Percentiles rank a stretch among this genome's conserved stretches.
Evolutionary conservation across 2,888 invertebrate species (phyloP).

Genomic region (Limnephilus rhombicus): DNA sequence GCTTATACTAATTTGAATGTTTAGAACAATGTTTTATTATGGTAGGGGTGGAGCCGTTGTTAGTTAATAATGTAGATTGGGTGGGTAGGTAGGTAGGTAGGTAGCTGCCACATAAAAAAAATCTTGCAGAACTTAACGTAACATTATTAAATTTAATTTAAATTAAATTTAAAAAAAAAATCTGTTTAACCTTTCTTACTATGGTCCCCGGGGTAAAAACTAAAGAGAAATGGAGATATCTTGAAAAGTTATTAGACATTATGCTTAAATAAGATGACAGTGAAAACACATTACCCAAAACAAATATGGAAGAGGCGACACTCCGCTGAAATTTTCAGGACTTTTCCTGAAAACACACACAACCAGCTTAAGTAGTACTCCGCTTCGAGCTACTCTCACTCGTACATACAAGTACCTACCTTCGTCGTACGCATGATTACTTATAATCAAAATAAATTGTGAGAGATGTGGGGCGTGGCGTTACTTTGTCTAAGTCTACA

Average conservation of each 20-base stretch:
- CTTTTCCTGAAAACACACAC: conserved; percentile 56
- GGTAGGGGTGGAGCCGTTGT: no score
- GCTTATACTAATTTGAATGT: no score
- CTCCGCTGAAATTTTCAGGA: conserved; percentile 46
- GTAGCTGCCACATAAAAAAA: no score
- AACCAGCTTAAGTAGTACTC: conserved; percentile 43
- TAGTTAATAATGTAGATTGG: no score
- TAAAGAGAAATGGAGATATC: conserved; percentile 52
- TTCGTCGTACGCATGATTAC: conserved; percentile 59
- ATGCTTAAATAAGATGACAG: conserved; percentile 63
- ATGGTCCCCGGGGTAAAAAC: neutral
- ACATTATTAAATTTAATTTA: no score
- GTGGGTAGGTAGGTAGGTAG: no score
- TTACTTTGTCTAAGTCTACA: conserved; percentile 25
- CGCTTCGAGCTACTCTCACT: conserved; percentile 17
- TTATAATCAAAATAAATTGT: conserved; percentile 62
- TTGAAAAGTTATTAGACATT: conserved; percentile 62
- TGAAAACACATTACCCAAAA: conserved; percentile 64
- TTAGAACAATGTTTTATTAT: no score
- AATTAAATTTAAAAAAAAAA: no score
- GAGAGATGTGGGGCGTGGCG: conserved; percentile 43
- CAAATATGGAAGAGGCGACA: conserved; percentile 50
- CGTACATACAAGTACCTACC: neutral
- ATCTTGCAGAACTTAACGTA: no score
- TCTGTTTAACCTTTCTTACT: neutral